These are phyloP conservation scores for Megalurothrips usitatus DNA, from an alignment of 2,888 invertebrate genomes.

Conservation along the genomic window DNA sequence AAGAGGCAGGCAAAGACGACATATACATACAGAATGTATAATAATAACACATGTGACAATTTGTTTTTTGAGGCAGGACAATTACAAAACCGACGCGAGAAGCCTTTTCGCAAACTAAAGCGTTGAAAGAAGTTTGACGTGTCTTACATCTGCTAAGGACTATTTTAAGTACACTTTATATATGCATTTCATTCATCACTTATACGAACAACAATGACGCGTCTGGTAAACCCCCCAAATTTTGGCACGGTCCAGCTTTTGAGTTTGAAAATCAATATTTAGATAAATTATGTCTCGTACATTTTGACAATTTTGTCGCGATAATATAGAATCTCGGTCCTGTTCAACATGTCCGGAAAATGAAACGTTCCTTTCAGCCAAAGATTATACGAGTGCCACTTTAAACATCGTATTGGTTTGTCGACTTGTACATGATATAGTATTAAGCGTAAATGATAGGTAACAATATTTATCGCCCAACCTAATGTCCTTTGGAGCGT, in stretches of 20 bases:
- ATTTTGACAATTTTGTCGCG: too few species aligned
- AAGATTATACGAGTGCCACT: too few species aligned
- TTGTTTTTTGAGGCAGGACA: not conserved
- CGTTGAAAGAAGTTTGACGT: not conserved
- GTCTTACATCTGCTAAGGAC: not conserved
- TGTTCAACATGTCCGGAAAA: too few species aligned
- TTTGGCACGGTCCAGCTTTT: not conserved
- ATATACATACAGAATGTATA: conserved; percentile 9
- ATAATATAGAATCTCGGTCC: too few species aligned
- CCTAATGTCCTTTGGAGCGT: too few species aligned
- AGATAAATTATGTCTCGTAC: not conserved
- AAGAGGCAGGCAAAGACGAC: not conserved
- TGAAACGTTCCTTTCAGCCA: too few species aligned
- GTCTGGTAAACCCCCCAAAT: not conserved
- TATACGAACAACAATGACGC: not conserved
- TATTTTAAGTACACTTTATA: conserved; percentile 15
- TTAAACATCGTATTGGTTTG: too few species aligned
- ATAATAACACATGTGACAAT: too few species aligned
- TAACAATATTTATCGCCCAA: too few species aligned
- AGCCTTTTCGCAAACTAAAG: not conserved
- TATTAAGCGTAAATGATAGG: too few species aligned
- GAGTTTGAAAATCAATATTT: not conserved
- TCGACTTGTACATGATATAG: too few species aligned
- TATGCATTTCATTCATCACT: not conserved
- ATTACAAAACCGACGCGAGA: not conserved